Percentiles rank a stretch among this genome's conserved stretches.
Conservation (phyloP, 2,797 vertebrate genomes). For the Siniperca obscura region DNA sequence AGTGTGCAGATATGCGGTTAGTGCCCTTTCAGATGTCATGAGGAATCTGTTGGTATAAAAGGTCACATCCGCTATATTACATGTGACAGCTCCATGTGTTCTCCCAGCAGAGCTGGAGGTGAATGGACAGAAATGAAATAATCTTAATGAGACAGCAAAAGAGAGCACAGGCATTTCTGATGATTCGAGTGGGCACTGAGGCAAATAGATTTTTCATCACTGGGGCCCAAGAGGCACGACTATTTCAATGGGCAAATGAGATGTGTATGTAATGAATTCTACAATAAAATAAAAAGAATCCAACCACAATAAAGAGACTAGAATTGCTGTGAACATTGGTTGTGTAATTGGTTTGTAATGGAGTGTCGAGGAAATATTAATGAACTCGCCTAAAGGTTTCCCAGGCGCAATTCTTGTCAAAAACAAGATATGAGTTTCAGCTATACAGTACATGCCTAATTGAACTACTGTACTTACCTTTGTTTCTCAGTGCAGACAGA, state of each 20-base stretch:
- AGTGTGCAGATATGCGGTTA: conserved; percentile 93
- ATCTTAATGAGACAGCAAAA: conserved; percentile 69
- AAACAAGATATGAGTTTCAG: conserved; percentile 51
- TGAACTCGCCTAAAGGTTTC: conserved; percentile 58
- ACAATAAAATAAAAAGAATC: conserved; percentile 61
- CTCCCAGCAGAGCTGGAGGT: conserved; percentile 35
- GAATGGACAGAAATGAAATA: conserved; percentile 44
- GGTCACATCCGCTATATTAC: conserved; percentile 35
- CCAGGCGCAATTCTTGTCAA: conserved; percentile 44
- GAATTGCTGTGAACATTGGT: conserved; percentile 60
- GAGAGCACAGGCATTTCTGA: conserved; percentile 63
- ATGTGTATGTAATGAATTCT: conserved; percentile 70
- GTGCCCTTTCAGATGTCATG: conserved; percentile 53
- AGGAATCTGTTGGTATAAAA: conserved; percentile 44
- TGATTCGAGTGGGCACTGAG: conserved; percentile 65
- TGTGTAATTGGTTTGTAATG: conserved; percentile 77
- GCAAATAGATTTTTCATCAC: conserved; percentile 75
- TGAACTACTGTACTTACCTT: conserved; percentile 63
- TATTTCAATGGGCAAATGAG: conserved; percentile 70
- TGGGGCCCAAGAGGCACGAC: conserved; percentile 53
- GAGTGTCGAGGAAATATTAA: conserved; percentile 72
- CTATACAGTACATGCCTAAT: conserved; percentile 28
- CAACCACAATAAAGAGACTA: conserved; percentile 59
- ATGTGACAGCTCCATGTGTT: conserved; percentile 39
- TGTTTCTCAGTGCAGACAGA: conserved; percentile 28